phyloP scores from a whole-genome alignment of 2,797 vertebrate species.

The Salmo trutta region DNA sequence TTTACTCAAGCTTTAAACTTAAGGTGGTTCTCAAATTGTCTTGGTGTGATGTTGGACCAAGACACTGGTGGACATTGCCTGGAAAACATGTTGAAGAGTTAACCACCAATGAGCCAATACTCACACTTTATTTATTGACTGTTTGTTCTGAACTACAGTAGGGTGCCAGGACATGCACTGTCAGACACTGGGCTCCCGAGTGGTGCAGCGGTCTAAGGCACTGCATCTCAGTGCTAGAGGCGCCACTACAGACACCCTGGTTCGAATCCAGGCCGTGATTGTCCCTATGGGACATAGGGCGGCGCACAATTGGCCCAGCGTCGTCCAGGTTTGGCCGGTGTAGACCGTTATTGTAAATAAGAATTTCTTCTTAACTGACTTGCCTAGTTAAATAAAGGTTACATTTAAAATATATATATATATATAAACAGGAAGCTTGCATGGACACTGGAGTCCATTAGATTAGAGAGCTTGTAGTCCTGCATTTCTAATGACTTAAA shows the following conservation, averaged over 20 bases:
- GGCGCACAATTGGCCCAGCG: too few species aligned
- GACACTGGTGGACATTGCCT: background rate
- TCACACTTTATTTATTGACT: conserved; percentile 2
- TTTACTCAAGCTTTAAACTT: conserved; percentile 20
- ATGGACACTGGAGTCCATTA: conserved; percentile 25
- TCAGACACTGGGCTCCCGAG: too few species aligned
- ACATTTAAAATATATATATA: background rate
- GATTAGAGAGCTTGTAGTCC: conserved; percentile 43
- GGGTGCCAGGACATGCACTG: background rate
- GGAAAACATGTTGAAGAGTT: conserved; percentile 9
- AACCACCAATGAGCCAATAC: background rate
- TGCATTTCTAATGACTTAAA: conserved; percentile 46
- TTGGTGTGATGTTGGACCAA: conserved; percentile 7
- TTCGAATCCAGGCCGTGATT: too few species aligned
- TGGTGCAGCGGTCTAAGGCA: too few species aligned
- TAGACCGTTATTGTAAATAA: too few species aligned
- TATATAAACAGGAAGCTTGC: background rate
- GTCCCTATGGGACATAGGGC: too few species aligned
- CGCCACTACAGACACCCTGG: too few species aligned
- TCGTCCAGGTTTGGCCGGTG: too few species aligned
- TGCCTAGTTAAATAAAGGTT: too few species aligned
- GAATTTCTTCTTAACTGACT: too few species aligned
- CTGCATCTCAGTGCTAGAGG: too few species aligned
- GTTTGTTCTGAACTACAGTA: conserved; percentile 17
- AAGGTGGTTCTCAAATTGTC: background rate